phyloP scores from a whole-genome alignment of 53 echinoderm and acorn worm species.

The Patiria pectinifera region DNA sequence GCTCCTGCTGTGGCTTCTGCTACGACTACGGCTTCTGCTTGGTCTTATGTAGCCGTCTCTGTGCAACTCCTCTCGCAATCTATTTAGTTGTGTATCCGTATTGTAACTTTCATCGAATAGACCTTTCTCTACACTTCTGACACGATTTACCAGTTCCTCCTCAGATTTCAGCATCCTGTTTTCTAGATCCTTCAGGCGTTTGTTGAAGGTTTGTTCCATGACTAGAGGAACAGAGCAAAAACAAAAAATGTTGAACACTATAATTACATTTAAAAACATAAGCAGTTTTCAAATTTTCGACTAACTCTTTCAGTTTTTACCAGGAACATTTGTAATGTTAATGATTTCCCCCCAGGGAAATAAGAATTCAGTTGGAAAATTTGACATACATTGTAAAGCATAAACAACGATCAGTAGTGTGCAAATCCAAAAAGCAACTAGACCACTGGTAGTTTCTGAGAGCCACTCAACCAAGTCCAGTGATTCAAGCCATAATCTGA shows the following conservation, averaged over 20 bases:
- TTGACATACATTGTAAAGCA: too few species aligned
- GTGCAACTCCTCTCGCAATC: background rate
- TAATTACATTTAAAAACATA: background rate
- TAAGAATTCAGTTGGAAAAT: too few species aligned
- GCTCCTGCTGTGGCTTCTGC: background rate
- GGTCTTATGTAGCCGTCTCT: background rate
- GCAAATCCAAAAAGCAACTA: too few species aligned
- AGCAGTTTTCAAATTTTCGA: too few species aligned
- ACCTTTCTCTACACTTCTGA: constrained; percentile 11
- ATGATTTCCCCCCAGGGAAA: too few species aligned
- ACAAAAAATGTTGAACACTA: background rate
- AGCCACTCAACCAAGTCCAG: too few species aligned
- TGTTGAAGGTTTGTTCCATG: constrained; percentile 63
- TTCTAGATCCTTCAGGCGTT: constrained; percentile 54
- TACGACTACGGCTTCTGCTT: constrained; percentile 4
- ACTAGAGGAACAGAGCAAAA: constrained; percentile 22
- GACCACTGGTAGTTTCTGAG: too few species aligned
- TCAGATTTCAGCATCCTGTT: constrained; percentile 4
- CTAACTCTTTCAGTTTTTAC: too few species aligned
- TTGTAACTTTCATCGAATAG: background rate
- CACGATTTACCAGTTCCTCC: constrained; percentile 29
- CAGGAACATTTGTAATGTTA: too few species aligned
- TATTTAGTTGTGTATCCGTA: background rate
- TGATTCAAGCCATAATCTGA: too few species aligned
- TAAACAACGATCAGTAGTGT: too few species aligned